phyloP scores from a whole-genome alignment of 2,797 vertebrate genomes.

The Cynopterus sphinx region DNA sequence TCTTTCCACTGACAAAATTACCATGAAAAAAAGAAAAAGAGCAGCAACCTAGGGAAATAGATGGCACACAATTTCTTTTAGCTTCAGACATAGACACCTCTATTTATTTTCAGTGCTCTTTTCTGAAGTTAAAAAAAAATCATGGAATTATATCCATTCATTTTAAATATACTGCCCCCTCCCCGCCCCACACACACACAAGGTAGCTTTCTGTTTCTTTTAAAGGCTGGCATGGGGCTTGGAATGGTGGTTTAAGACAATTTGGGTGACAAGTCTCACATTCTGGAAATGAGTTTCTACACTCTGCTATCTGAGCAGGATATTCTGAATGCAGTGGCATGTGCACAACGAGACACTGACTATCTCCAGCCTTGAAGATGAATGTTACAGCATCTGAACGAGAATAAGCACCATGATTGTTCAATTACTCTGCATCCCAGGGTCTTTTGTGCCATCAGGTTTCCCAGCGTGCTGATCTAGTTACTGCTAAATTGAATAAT shows the following conservation, averaged over 20 bases:
- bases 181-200: too few relatives aligned
- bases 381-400: conserved; percentile 38
- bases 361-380: conserved; percentile 38
- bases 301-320: neutral
- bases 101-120: conserved; percentile 3
- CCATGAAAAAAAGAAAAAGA: neutral
- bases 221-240: neutral
- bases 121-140: neutral
- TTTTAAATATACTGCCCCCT: neutral
- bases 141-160: neutral
- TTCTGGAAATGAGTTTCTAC: neutral
- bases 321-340: neutral
- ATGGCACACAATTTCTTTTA: neutral
- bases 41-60: neutral
- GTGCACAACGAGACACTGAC: conserved; percentile 27
- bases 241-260: neutral
- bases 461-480: conserved; percentile 51
- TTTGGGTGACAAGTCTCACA: neutral
- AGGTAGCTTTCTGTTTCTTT: neutral
- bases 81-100: neutral
- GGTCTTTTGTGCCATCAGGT: conserved; percentile 34
- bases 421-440: conserved; percentile 49
- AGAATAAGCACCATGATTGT: conserved; percentile 59
- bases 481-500: conserved; percentile 66
- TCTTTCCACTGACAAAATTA: neutral